A percentile compares a stretch with the other conserved stretches of the same genome.
Evolutionary conservation across 2,888 invertebrate species (phyloP).

Genomic region (Napeogenes inachia): DNA sequence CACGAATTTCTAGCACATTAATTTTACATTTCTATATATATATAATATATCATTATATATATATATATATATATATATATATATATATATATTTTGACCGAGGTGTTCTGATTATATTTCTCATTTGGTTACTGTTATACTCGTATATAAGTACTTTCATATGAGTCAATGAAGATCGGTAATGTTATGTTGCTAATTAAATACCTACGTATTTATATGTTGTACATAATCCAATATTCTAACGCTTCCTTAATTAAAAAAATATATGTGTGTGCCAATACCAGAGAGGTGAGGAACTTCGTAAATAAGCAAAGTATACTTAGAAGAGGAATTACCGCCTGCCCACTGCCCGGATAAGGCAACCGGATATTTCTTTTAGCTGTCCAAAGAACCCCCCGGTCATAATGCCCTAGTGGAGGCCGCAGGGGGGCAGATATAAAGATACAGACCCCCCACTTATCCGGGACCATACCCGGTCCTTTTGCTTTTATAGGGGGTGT

Average conservation of each 20-base stretch:
- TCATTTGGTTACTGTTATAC: too few species aligned
- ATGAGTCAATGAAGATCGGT: too few species aligned
- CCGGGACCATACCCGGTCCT: constrained; percentile 74
- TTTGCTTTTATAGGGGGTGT: constrained; percentile 78
- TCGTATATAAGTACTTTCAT: too few species aligned
- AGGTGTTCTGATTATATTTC: too few species aligned
- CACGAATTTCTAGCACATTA: too few species aligned
- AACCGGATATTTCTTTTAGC: constrained; percentile 78
- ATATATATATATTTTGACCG: too few species aligned
- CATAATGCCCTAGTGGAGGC: constrained; percentile 72
- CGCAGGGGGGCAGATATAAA: constrained; percentile 73
- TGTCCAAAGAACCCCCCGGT: constrained; percentile 76
- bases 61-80: too few species aligned
- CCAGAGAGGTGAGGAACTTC: constrained; percentile 62
- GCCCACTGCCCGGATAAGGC: constrained; percentile 62
- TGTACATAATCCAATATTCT: too few species aligned
- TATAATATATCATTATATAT: too few species aligned
- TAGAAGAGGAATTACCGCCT: constrained; percentile 70
- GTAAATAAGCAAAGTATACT: constrained; percentile 71
- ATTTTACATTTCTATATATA: too few species aligned
- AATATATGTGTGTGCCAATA: constrained; percentile 38
- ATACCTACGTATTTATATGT: too few species aligned
- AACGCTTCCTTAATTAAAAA: constrained; percentile 35
- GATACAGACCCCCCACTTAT: constrained; percentile 77
- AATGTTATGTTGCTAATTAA: too few species aligned